Conservation (phyloP, 2,113 vertebrate species). For the Pteropus alecto region DNA sequence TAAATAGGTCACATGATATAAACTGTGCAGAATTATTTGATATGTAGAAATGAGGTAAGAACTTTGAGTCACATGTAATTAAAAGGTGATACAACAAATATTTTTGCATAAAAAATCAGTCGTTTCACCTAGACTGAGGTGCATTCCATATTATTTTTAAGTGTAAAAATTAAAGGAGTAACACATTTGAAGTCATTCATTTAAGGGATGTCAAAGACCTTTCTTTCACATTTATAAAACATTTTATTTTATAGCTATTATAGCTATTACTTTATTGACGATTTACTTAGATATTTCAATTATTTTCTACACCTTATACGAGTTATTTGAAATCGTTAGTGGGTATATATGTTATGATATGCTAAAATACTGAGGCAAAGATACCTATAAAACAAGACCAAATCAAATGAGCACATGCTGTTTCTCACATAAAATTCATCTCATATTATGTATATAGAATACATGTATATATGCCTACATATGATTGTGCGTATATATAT, state of each 20-base stretch:
- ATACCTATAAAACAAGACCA: background rate
- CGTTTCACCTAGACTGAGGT: background rate
- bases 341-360: background rate
- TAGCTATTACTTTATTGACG: background rate
- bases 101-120: background rate
- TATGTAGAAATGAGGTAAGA: background rate
- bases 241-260: background rate
- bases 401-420: background rate
- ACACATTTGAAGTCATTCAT: background rate
- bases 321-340: background rate
- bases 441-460: background rate
- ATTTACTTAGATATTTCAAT: conserved; percentile 1
- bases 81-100: background rate
- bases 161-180: background rate
- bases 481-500: background rate
- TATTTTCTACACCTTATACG: background rate
- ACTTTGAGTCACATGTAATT: background rate
- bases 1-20: background rate
- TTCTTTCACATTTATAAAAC: background rate
- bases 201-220: background rate
- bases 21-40: background rate
- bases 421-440: background rate
- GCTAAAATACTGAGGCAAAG: background rate
- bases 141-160: background rate
- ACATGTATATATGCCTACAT: background rate